These are phyloP conservation scores for Enteromius viviparus DNA, from an alignment of 2,797 vertebrate species.

Conservation along the genomic window DNA sequence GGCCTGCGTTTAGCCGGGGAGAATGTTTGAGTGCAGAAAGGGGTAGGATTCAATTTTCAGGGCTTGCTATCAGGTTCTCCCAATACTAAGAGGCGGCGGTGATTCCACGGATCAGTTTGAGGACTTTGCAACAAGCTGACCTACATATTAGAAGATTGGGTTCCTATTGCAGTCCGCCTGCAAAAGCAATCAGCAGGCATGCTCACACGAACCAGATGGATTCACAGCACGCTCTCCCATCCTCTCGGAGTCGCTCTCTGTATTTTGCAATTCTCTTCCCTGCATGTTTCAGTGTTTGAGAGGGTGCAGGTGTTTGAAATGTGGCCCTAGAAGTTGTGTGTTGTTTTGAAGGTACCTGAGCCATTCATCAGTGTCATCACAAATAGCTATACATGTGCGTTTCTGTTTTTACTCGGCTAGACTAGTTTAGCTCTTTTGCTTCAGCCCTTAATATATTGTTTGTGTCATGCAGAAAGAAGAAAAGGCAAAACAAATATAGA, in stretches of 20 bases:
- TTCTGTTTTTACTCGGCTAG: conserved; percentile 11
- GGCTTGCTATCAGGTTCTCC: conserved; percentile 16
- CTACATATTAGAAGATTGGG: conserved; percentile 48
- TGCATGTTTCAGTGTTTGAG: not conserved
- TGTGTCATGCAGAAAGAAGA: conserved; percentile 33
- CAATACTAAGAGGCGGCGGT: not conserved
- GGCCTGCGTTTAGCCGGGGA: not conserved
- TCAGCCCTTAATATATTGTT: conserved; percentile 32
- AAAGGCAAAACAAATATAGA: conserved; percentile 39
- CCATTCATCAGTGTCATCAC: conserved; percentile 37
- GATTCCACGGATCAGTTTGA: conserved; percentile 25
- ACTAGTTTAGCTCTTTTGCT: conserved; percentile 4
- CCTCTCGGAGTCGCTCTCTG: conserved; percentile 24
- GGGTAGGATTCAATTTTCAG: conserved; percentile 20
- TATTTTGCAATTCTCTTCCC: conserved; percentile 39
- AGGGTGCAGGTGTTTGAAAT: not conserved
- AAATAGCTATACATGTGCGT: not conserved
- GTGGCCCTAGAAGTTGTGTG: conserved; percentile 20
- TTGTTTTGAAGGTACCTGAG: conserved; percentile 17
- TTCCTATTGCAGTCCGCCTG: conserved; percentile 47
- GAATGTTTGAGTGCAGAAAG: not conserved
- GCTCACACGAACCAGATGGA: conserved; percentile 53
- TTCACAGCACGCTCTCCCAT: conserved; percentile 50
- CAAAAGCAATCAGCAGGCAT: conserved; percentile 44
- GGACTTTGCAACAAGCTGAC: conserved; percentile 39